Percentiles rank a stretch among this genome's conserved stretches.
Evolutionary conservation across 1,140 invertebrate genomes (phyloP).

Genomic region (Drosophila suzukii): DNA sequence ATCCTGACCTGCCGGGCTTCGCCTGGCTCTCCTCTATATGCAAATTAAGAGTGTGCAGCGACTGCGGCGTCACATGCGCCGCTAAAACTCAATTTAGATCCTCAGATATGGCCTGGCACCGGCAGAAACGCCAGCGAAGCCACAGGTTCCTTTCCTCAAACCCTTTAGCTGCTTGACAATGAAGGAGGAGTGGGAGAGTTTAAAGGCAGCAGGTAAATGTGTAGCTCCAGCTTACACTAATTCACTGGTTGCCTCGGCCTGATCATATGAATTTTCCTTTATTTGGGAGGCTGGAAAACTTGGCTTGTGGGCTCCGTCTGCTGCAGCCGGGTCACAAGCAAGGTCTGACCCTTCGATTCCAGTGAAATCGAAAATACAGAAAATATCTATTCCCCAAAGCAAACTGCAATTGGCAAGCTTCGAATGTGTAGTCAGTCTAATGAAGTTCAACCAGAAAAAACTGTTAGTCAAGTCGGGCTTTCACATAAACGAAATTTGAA

Average conservation of each 20-base stretch:
- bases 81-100: slow-evolving; percentile 83
- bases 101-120: slow-evolving; percentile 64
- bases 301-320: slow-evolving; percentile 1
- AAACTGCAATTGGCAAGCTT: slow-evolving; percentile 12
- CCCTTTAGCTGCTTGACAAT: slow-evolving; percentile 5
- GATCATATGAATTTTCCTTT: slow-evolving; percentile 47
- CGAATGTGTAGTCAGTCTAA: slow-evolving; percentile 14
- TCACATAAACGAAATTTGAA: slow-evolving; percentile 69
- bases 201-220: slow-evolving; percentile 2
- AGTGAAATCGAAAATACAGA: slow-evolving; percentile 24
- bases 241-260: slow-evolving; percentile 32
- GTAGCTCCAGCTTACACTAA: slow-evolving; percentile 31
- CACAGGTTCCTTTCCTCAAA: slow-evolving; percentile 49
- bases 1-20: slow-evolving; percentile 22
- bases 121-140: slow-evolving; percentile 28
- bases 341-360: slow-evolving; percentile 60
- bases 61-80: slow-evolving; percentile 72
- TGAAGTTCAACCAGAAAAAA: slow-evolving; percentile 22
- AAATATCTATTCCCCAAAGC: slow-evolving; percentile 7
- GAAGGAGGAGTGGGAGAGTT: background rate
- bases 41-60: slow-evolving; percentile 71
- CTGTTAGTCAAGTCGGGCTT: slow-evolving; percentile 23
- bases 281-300: slow-evolving; percentile 7
- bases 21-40: slow-evolving; percentile 68
- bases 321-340: slow-evolving; percentile 51